phyloP scores from a whole-genome alignment of 2,113 vertebrate species.

The Lates calcarifer region DNA sequence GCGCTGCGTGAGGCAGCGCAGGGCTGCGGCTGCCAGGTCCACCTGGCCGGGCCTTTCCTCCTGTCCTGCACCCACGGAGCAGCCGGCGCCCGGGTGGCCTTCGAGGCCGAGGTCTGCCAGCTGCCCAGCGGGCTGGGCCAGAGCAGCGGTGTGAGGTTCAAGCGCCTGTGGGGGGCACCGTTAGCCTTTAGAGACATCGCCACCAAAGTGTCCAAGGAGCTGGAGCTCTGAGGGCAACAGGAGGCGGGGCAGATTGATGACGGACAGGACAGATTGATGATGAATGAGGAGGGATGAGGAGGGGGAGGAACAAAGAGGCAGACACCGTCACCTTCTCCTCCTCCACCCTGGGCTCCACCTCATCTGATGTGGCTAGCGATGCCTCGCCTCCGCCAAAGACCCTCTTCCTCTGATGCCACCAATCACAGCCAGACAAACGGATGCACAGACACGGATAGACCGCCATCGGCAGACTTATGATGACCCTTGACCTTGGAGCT shows the following conservation, averaged over 20 bases:
- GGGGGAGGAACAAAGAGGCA: conserved; percentile 26
- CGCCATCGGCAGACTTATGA: conserved; percentile 39
- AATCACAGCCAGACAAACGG: conserved; percentile 59
- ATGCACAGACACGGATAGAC: conserved; percentile 59
- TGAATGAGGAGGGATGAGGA: conserved; percentile 39
- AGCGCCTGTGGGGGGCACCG: conserved; percentile 89
- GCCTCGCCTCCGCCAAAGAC: conserved; percentile 68
- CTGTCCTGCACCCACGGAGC: conserved; percentile 91
- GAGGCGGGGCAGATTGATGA: conserved; percentile 80
- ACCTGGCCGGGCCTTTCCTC: conserved; percentile 91
- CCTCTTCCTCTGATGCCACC: conserved; percentile 62
- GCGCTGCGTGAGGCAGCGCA: conserved; percentile 89
- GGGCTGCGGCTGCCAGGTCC: conserved; percentile 88
- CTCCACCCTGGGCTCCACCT: conserved; percentile 53
- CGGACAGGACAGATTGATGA: conserved; percentile 61
- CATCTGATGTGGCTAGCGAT: conserved; percentile 42
- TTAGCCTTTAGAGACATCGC: conserved; percentile 91
- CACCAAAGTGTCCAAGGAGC: conserved; percentile 90
- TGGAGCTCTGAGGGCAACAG: conserved; percentile 86
- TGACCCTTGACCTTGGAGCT: conserved; percentile 59
- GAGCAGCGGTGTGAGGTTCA: conserved; percentile 89
- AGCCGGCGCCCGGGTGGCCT: conserved; percentile 88
- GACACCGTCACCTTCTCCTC: conserved; percentile 12
- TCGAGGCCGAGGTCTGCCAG: conserved; percentile 92
- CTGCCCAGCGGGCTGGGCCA: conserved; percentile 86